A percentile compares a stretch with the other conserved stretches of the same genome.
These are phyloP conservation scores for Thysanoteuthis rhombus DNA, from an alignment of 2,888 invertebrate species.

Conservation along the genomic window DNA sequence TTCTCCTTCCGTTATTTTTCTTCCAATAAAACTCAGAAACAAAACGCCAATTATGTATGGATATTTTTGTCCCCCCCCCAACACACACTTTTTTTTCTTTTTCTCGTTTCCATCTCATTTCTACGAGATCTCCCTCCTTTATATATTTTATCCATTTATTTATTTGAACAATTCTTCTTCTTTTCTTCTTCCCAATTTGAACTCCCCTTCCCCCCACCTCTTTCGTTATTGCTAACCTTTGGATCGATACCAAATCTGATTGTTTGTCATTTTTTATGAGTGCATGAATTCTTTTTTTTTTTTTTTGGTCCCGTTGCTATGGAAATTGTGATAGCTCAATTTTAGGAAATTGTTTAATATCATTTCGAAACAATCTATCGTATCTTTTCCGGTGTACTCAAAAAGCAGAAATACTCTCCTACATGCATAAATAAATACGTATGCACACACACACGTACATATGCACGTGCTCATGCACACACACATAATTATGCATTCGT, in stretches of 20 bases:
- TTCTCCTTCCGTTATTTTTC: background rate
- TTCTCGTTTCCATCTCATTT: background rate
- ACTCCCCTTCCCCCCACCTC: background rate
- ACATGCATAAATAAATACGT: background rate
- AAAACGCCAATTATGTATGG: background rate
- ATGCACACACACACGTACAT: background rate
- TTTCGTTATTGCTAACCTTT: background rate
- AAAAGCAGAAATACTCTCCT: background rate
- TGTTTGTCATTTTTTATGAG: background rate
- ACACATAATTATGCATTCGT: background rate
- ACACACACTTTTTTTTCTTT: background rate
- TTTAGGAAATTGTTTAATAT: constrained; percentile 12
- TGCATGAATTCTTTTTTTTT: background rate
- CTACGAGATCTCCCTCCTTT: background rate
- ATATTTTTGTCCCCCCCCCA: background rate
- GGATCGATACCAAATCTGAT: background rate
- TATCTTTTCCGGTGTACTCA: background rate
- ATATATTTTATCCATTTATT: background rate
- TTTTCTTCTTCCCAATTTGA: background rate
- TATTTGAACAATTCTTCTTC: background rate
- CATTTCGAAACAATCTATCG: background rate
- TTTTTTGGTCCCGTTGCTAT: background rate
- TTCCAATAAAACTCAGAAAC: background rate
- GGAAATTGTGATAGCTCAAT: background rate
- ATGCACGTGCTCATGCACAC: background rate